These are phyloP conservation scores for Diplosoma virens DNA, from an alignment of 23 tunicate species.

Conservation along the genomic window DNA sequence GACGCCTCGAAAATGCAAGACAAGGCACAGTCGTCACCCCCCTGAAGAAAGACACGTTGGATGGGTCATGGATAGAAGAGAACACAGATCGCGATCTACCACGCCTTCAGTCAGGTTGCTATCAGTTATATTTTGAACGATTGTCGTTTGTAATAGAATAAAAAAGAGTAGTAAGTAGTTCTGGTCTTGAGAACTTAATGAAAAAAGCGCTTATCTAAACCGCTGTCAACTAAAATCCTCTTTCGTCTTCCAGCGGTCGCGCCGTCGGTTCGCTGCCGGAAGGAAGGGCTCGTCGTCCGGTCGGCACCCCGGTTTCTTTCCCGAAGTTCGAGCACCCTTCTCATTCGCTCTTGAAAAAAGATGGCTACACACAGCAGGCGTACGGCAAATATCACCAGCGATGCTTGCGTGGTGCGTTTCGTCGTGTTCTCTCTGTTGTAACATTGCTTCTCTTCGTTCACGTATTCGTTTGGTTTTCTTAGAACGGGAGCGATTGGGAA, in stretches of 20 bases:
- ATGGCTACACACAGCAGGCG: conserved; percentile 83
- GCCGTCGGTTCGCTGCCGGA: conserved; percentile 23
- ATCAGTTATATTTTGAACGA: too few species aligned
- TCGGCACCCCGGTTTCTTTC: conserved; percentile 46
- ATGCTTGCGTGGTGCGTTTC: conserved; percentile 69
- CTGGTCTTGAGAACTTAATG: too few species aligned
- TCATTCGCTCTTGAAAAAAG: conserved; percentile 72
- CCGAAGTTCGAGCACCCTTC: conserved; percentile 85
- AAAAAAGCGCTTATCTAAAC: too few species aligned
- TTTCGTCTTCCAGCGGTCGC: conserved; percentile 31
- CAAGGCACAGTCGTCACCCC: conserved; percentile 90
- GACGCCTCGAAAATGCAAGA: conserved; percentile 91
- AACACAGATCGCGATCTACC: conserved; percentile 67
- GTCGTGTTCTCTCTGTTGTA: neutral
- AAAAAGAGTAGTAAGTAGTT: neutral
- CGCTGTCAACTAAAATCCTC: too few species aligned
- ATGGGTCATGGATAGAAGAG: conserved; percentile 83
- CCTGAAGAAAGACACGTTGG: conserved; percentile 88
- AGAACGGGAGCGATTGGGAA: conserved; percentile 73
- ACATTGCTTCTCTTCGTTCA: neutral
- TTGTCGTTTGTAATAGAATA: too few species aligned
- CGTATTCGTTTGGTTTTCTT: neutral
- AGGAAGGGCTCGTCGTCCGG: neutral
- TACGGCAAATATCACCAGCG: conserved; percentile 75
- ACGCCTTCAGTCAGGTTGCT: conserved; percentile 88